Conservation (phyloP, 2,797 vertebrate species). For the Muscicapa striata region DNA sequence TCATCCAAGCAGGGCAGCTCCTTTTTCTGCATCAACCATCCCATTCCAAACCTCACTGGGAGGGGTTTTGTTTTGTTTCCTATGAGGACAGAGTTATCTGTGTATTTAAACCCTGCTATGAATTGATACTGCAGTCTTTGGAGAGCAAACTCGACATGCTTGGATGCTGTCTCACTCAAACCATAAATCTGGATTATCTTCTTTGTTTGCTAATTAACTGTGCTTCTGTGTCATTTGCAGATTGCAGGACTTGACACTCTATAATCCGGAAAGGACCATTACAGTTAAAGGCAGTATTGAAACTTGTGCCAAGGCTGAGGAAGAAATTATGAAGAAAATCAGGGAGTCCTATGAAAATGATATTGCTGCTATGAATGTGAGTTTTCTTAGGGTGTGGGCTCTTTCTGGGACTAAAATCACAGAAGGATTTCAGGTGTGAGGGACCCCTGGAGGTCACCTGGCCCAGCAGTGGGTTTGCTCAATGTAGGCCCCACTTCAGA, state of each 20-base stretch:
- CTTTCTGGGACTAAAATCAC: neutral
- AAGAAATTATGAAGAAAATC: conserved; percentile 99
- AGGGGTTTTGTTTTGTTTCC: neutral
- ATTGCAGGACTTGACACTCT: conserved; percentile 94
- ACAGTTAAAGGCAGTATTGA: conserved; percentile 92
- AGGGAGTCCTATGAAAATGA: conserved; percentile 97
- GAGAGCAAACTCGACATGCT: neutral
- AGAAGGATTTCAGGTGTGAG: neutral
- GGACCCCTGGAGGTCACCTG: neutral
- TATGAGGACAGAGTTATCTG: neutral
- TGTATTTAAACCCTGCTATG: neutral
- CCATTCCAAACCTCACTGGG: rapidly evolving
- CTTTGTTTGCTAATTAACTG: neutral
- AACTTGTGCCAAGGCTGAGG: conserved; percentile 89
- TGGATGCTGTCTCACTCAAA: neutral
- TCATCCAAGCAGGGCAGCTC: rapidly evolving
- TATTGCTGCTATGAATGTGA: conserved; percentile 98
- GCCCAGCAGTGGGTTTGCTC: neutral
- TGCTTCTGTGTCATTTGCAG: conserved; percentile 71
- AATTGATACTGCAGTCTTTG: neutral
- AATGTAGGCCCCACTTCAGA: rapidly evolving
- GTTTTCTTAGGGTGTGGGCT: conserved; percentile 25
- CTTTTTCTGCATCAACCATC: neutral
- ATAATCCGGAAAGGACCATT: conserved; percentile 97
- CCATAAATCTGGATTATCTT: neutral